These are phyloP conservation scores for Chlorops oryzae DNA, from an alignment of 1,140 invertebrate species.

Conservation along the genomic window DNA sequence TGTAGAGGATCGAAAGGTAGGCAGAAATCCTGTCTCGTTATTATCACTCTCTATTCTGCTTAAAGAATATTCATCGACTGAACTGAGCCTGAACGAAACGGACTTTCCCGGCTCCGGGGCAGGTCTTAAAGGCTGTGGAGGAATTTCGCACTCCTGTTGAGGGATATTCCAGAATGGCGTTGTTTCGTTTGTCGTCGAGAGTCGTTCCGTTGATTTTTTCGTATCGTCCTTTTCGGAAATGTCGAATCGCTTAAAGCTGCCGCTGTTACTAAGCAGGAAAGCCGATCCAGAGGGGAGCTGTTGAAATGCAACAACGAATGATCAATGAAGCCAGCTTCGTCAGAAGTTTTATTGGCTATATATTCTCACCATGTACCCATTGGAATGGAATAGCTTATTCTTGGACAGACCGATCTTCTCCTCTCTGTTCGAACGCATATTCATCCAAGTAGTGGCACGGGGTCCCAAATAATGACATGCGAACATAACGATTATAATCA, in stretches of 20 bases:
- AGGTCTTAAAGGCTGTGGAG: constrained; percentile 48
- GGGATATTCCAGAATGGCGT: constrained; percentile 42
- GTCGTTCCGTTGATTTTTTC: constrained; percentile 40
- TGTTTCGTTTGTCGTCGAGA: constrained; percentile 25
- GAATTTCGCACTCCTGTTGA: constrained; percentile 41
- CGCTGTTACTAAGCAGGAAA: constrained; percentile 57
- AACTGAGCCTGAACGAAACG: no score
- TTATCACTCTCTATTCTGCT: no score
- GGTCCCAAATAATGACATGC: constrained; percentile 53
- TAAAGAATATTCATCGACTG: no score
- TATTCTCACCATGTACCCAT: constrained; percentile 57
- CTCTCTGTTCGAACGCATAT: constrained; percentile 55
- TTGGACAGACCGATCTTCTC: constrained; percentile 58
- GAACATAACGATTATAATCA: constrained; percentile 44
- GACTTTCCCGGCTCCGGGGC: constrained; percentile 42
- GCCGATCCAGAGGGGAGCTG: constrained; percentile 63
- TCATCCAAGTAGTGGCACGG: constrained; percentile 55
- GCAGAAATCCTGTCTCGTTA: no score
- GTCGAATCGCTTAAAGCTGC: constrained; percentile 64
- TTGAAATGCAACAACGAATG: neutral
- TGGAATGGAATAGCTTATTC: constrained; percentile 55
- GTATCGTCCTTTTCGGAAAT: constrained; percentile 52
- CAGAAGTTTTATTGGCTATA: neutral
- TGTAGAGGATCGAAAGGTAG: no score
- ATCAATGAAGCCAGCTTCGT: neutral